phyloP scores from a whole-genome alignment of 2,797 vertebrate species.

The Sebastes iracundus region DNA sequence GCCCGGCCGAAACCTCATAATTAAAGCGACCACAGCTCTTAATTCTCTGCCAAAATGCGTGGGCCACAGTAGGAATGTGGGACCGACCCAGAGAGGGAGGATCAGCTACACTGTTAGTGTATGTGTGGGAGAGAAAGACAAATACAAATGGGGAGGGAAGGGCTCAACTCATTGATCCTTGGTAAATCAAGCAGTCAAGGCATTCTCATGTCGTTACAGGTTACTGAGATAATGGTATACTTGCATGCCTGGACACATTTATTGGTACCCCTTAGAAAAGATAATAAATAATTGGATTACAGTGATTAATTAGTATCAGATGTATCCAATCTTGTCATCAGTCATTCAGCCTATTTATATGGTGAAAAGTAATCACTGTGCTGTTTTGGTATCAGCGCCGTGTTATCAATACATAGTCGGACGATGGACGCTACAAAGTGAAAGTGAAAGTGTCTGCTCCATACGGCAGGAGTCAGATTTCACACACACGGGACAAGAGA shows the following conservation, averaged over 20 bases:
- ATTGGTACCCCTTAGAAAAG: neutral
- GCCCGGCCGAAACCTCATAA: conserved; percentile 34
- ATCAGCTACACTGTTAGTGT: conserved; percentile 17
- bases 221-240: neutral
- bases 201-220: neutral
- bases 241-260: neutral
- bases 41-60: conserved; percentile 49
- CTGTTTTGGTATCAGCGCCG: neutral
- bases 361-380: neutral
- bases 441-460: no score
- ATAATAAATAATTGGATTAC: neutral
- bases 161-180: conserved; percentile 37
- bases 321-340: no score
- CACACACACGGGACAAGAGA: no score
- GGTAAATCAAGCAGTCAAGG: conserved; percentile 27
- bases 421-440: no score
- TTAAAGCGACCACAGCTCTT: conserved; percentile 43
- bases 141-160: conserved; percentile 1
- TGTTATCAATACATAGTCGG: no score
- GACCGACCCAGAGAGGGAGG: conserved; percentile 29
- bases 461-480: no score
- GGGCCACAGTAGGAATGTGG: conserved; percentile 65
- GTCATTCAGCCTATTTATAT: neutral
- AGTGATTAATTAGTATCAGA: neutral
- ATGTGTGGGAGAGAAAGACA: neutral